Conservation (phyloP, 2,888 invertebrate species). For the Saturnia japonica region DNA sequence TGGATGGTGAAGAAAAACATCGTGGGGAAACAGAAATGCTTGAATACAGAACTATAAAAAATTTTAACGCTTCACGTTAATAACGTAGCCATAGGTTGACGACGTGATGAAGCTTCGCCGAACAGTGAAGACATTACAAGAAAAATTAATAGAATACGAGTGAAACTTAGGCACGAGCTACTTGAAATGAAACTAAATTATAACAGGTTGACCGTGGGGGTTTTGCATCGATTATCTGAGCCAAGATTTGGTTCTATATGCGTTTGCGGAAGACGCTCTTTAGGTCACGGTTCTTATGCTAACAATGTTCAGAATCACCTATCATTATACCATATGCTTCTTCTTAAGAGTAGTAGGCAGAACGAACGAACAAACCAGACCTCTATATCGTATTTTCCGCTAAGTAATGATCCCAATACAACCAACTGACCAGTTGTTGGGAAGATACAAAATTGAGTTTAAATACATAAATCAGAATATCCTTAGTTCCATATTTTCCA, state of each 20-base stretch:
- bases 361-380: neutral
- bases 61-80: no score
- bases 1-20: no score
- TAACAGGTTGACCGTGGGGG: slow-evolving; percentile 11
- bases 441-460: no score
- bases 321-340: neutral
- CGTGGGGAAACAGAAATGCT: no score
- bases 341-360: neutral
- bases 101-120: no score
- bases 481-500: no score
- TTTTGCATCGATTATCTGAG: slow-evolving; percentile 10
- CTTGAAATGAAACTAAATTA: neutral
- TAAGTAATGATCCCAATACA: no score
- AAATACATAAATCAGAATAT: no score
- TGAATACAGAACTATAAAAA: no score
- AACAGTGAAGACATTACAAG: no score
- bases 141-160: neutral
- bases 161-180: neutral
- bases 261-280: neutral
- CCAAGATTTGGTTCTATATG: slow-evolving; percentile 11
- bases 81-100: no score
- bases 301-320: neutral
- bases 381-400: neutral
- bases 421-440: no score
- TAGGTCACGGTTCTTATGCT: slow-evolving; percentile 1